Evolutionary conservation across 2,113 vertebrate genomes (phyloP).

Genomic region (Chaetodon trifascialis): DNA sequence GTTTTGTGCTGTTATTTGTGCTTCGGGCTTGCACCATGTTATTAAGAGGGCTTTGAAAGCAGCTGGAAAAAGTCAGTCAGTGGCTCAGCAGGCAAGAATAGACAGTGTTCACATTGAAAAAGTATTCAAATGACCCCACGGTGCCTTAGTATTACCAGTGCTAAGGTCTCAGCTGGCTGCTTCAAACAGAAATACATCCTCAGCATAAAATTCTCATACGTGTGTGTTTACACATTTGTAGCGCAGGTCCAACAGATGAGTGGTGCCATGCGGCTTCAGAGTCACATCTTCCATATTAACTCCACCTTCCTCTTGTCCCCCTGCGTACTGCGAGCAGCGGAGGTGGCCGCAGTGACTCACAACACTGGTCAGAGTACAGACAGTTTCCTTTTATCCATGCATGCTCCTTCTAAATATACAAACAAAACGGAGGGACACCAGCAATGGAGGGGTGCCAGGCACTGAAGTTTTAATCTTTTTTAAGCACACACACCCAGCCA

Average conservation of each 20-base stretch:
- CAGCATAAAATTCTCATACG: no score
- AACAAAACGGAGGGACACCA: neutral
- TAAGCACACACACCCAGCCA: neutral
- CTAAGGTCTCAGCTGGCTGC: constrained; percentile 1
- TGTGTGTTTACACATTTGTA: constrained; percentile 3
- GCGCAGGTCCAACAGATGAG: neutral
- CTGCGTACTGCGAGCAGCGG: constrained; percentile 14
- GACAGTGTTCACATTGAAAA: constrained; percentile 7
- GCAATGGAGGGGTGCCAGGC: neutral
- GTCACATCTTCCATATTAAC: constrained; percentile 12
- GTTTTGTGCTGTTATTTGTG: constrained; percentile 28
- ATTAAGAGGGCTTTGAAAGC: constrained; percentile 18
- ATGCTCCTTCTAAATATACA: constrained; percentile 39
- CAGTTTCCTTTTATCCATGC: neutral
- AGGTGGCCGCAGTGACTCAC: constrained; percentile 16
- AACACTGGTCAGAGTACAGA: constrained; percentile 5
- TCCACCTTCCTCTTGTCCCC: constrained; percentile 10
- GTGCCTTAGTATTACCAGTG: constrained; percentile 1
- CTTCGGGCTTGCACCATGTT: constrained; percentile 10
- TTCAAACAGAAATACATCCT: constrained; percentile 7
- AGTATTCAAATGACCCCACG: constrained; percentile 14
- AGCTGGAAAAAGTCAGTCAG: constrained; percentile 21
- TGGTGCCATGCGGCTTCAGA: neutral
- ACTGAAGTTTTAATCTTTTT: neutral
- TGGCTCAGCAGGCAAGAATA: neutral